Evolutionary conservation across 2,113 vertebrate genomes (phyloP), one percentile per base, ranked within the genome.

Genomic region (Ailuropoda melanoleuca): DNA sequence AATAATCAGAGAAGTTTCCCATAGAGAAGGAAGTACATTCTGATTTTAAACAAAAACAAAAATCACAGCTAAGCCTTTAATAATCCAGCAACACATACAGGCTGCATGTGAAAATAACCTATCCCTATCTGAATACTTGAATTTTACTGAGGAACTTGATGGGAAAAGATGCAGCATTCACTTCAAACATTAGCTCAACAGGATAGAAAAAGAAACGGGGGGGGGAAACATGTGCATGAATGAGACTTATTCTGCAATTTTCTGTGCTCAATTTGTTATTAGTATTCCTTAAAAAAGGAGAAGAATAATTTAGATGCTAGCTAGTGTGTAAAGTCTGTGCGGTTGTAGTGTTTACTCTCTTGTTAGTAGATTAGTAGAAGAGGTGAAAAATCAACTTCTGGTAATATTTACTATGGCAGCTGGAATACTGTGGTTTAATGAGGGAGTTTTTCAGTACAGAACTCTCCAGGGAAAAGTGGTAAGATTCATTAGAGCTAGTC

Each of bases 21-120:
- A 24, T 39, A 82, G 56, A 90, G 74, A 66, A 91, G 64, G 48
- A 12, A 64, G 3, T 72, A 31, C 8, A 46, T 78, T 83, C 75
- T 91, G 15, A 34, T 70, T 74, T 86, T 15, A 72, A 83, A 91
- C 37, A 89, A 88, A 94, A 85, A n/a, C 37, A 68, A 93, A 91
- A 96, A 50, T 13, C 9, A 46, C 37, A 90, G 18, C 34, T 43
- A 87, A 85, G 5, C 60, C 31, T 88, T n/a, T 93, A 6, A 50
- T 58, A 83, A 84, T 80, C 46, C 83, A 92, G 62, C 1, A 93
- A 88, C 48, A 80, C 70, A 89, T 14, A 90, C 19, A 78, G 37
- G 10, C 23, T 50, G 43, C 26, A 39, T 75, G 17, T 46, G n/a
- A 92, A 58, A 89, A 86, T 56, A 80, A 53, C 2, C 29, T 48